A percentile compares a stretch with the other conserved stretches of the same genome.
Conservation (phyloP, 2,113 vertebrate species). For the Sardina pilchardus region DNA sequence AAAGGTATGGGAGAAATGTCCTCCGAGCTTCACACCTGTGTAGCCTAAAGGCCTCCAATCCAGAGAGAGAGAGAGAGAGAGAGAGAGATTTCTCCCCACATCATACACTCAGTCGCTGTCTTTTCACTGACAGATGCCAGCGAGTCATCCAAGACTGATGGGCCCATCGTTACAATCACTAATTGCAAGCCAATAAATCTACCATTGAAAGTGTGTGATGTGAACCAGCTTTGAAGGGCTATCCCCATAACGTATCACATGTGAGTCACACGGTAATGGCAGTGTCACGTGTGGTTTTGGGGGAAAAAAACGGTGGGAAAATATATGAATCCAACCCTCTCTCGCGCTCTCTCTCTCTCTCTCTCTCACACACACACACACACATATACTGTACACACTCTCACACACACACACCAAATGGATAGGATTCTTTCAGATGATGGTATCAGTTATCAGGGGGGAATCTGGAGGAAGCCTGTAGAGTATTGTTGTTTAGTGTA, state of each 20-base stretch:
- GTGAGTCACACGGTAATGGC: background rate
- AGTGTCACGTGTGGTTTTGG: background rate
- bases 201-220: background rate
- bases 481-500: constrained; percentile 12
- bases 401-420: background rate
- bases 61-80: constrained; percentile 43
- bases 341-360: no score
- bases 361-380: background rate
- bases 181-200: constrained; percentile 17
- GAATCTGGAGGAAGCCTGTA: background rate
- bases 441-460: background rate
- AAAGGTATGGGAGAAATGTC: constrained; percentile 65
- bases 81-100: constrained; percentile 45
- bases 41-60: constrained; percentile 57
- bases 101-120: background rate
- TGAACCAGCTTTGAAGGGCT: constrained; percentile 5
- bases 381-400: background rate
- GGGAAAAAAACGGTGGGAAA: background rate
- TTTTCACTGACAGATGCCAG: background rate
- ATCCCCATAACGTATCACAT: constrained; percentile 1
- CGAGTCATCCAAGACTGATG: background rate
- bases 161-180: background rate
- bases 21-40: constrained; percentile 65
- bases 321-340: background rate
- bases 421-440: background rate